A percentile compares a stretch with the other conserved stretches of the same genome.
Conservation (phyloP, 2,888 invertebrate species). For the Micropterix aruncella region DNA sequence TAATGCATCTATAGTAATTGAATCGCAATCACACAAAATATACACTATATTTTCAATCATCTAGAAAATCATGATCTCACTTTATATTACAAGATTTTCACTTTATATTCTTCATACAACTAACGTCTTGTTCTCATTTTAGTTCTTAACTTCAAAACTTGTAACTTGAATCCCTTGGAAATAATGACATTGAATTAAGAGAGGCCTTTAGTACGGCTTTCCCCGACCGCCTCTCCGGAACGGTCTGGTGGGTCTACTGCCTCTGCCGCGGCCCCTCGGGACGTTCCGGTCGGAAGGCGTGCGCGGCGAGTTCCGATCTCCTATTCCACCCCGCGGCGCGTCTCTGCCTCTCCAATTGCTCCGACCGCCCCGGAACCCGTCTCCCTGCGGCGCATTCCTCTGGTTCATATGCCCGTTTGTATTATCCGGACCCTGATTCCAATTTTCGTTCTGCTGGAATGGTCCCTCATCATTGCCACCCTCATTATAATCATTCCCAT, state of each 20-base stretch:
- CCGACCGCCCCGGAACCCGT: constrained; percentile 28
- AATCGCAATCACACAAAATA: no score
- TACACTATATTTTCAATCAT: no score
- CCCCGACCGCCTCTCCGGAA: constrained; percentile 26
- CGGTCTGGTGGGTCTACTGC: constrained; percentile 22
- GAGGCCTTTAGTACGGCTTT: not conserved
- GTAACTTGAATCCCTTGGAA: no score
- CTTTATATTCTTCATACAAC: no score
- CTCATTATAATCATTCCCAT: constrained; percentile 18
- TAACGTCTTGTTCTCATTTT: no score
- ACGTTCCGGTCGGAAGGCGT: constrained; percentile 18
- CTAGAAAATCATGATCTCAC: no score
- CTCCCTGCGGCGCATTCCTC: constrained; percentile 28
- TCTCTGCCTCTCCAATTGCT: constrained; percentile 18
- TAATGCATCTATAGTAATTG: no score
- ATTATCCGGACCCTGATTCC: no score
- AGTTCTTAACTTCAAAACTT: no score
- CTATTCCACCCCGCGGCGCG: constrained; percentile 1
- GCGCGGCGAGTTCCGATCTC: not conserved
- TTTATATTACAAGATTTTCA: no score
- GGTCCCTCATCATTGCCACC: constrained; percentile 6
- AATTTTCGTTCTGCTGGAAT: no score
- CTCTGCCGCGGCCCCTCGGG: constrained; percentile 18
- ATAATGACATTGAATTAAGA: no score
- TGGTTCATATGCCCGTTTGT: constrained; percentile 20